These are phyloP conservation scores for Iselma pallidipennis DNA, from an alignment of 2,888 invertebrate genomes.

Conservation along the genomic window DNA sequence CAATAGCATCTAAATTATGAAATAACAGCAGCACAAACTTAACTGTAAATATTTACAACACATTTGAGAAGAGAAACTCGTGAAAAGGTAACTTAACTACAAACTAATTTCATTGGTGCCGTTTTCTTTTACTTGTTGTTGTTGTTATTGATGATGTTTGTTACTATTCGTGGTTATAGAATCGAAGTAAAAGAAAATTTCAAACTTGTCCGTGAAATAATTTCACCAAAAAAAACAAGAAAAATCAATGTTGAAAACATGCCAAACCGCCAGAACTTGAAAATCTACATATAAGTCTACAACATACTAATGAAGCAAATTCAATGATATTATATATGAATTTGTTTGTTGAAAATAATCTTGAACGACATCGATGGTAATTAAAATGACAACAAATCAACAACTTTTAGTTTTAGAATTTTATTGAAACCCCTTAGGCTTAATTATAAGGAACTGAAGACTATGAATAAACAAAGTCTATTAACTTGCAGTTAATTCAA, in stretches of 20 bases:
- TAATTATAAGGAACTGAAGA: not conserved
- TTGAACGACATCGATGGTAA: no score
- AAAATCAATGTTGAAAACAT: slow-evolving; percentile 1
- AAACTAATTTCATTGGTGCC: not conserved
- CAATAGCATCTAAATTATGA: slow-evolving; percentile 14
- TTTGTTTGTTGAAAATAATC: no score
- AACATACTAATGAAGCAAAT: not conserved
- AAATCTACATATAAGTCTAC: not conserved
- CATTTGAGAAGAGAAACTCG: not conserved
- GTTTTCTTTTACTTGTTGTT: not conserved
- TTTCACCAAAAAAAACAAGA: not conserved
- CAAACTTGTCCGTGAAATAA: not conserved
- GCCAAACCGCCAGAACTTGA: slow-evolving; percentile 4
- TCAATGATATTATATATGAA: not conserved
- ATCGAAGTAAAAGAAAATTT: not conserved
- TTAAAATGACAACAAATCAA: no score
- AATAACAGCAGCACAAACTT: slow-evolving; percentile 5
- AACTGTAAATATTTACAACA: slow-evolving; percentile 11
- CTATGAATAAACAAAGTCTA: not conserved
- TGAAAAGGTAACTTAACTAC: not conserved
- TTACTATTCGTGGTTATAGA: no score
- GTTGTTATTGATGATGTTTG: no score
- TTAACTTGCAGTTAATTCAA: not conserved
- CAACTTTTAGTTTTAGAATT: no score
- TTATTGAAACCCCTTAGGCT: no score